Percentiles rank a stretch among this genome's conserved stretches.
Conservation (phyloP, 2,797 vertebrate genomes). For the Acanthornis magna region DNA sequence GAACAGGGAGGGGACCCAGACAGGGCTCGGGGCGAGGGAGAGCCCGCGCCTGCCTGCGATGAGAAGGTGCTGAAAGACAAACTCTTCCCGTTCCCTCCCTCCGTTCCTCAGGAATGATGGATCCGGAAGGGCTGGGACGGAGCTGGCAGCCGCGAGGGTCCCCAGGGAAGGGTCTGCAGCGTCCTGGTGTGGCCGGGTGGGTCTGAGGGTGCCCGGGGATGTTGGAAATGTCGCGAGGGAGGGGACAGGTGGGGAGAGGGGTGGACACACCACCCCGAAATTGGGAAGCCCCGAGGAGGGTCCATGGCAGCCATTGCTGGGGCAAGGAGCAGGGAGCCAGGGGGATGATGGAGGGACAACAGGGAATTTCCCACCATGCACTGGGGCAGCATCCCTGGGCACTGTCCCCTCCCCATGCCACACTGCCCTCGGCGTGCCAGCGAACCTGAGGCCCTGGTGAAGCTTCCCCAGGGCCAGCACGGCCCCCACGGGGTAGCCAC, state of each 20-base stretch:
- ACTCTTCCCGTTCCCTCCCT: neutral
- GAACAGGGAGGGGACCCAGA: conserved; percentile 61
- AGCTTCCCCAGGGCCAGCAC: fast-evolving
- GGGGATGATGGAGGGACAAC: neutral
- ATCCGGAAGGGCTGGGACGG: neutral
- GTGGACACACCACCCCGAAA: fast-evolving
- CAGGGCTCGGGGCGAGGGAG: conserved; percentile 38
- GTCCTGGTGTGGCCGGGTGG: fast-evolving
- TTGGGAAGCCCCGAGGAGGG: neutral
- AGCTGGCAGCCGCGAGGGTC: neutral
- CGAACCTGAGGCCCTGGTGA: fast-evolving
- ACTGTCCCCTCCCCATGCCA: neutral
- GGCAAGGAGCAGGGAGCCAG: neutral
- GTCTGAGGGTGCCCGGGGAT: fast-evolving
- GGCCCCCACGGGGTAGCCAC: neutral
- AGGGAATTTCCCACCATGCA: conserved; percentile 40
- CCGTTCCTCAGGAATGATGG: neutral
- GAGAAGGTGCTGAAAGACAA: conserved; percentile 57
- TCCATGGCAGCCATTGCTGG: fast-evolving
- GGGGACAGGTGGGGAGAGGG: neutral
- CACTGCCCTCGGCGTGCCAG: neutral
- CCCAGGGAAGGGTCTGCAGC: neutral
- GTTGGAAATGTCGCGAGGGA: neutral
- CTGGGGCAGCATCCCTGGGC: neutral
- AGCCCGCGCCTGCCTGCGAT: conserved; percentile 20